Evolutionary conservation across 1,140 invertebrate genomes (phyloP), one percentile per base, ranked within the genome.

Genomic region (Wiebesia pumilae): DNA sequence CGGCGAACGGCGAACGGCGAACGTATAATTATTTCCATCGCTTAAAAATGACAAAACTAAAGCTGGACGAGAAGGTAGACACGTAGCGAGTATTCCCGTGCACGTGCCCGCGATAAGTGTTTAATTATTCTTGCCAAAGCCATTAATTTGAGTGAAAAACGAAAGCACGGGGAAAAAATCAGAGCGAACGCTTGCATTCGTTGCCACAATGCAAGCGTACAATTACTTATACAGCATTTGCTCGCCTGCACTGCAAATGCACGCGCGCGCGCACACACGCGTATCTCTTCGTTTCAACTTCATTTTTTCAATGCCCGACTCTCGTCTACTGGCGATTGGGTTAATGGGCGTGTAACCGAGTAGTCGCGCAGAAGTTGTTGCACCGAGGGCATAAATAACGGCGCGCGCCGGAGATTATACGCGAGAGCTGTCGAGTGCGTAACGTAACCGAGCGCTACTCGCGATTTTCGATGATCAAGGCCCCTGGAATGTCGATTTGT

Each of bases 281-380:
- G 81, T 86, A 82, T 89, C 83, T 87, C 84, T 87, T 82, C 81
- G 83, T 80, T 87, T 73, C 86, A 67, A 81, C 83, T 80, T 67
- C 27, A 81, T 79, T 86, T 78, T 30, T 9, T 12, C 27, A n/a
- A 69, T 51, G 47, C 24, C 43, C 88, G 81, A 87, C 88, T 86
- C 83, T 87, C 87, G 14, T 87, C 73, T 54, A 81, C 83, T 82
- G 81, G 87, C 89, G 78, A 88, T 89, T 88, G 89, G 88, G 88
- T 88, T 90, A 90, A 91, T 90, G 90, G 88, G 88, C 90, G 90
- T 91, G 89, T 90, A 90, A 91, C 89, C 88, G 82, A 90, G 88
- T 89, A 88, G 89, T 87, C 79, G 84, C 35, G 67, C 35, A 38
- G 6, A 65, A 38, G 33, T 65, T 40, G 78, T 14, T 21, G 1